Evolutionary conservation across 2,797 vertebrate species (phyloP), one percentile per base, ranked within the genome.

Genomic region (Rhabdophis nuchalis): DNA sequence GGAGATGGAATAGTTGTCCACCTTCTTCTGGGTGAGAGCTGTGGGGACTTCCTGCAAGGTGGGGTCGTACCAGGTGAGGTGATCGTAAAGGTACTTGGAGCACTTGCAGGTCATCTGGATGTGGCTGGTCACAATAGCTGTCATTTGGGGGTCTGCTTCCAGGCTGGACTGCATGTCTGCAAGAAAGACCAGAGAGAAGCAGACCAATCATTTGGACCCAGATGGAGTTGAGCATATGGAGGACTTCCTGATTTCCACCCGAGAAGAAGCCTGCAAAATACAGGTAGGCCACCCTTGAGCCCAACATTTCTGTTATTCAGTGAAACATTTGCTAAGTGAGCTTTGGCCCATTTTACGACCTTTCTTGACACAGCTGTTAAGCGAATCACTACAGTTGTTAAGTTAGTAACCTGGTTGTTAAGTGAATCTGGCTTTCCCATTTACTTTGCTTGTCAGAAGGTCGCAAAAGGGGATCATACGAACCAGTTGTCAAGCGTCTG

Each of bases 31-130:
- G 0, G 97, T 95, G 0, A 96, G 89, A 6, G 36, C 41, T 0
- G 86, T 0, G 0, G 94, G 96, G 82, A 98, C 88, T 0, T 29
- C 96, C 91, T 94, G 94, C 87, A 97, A 97, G 86, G 93, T 94
- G n/a, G 98, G 97, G 92, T 97, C 96, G 60, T 97, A 94, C 99
- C 98, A 99, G 72, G 77, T 94, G 27, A 99, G 96, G 68, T 97
- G 94, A 5, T 96, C 97, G 96, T 98, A 98, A 90, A 98, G 97
- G 96, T 98, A 99, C 89, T 97, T 98, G 82, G 98, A 96, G 10
- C 98, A 98, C n/a, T 95, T 93, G 95, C 99, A 99, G 86, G 97
- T 98, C 94, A 99, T 95, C 8, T 9, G 97, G 58, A 98, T 90
- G 0, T 98, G 92, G 0, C 96, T 97, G 8, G 98, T 98, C 88